phyloP scores from a whole-genome alignment of 2,797 vertebrate species.

The Ambastaia sidthimunki region DNA sequence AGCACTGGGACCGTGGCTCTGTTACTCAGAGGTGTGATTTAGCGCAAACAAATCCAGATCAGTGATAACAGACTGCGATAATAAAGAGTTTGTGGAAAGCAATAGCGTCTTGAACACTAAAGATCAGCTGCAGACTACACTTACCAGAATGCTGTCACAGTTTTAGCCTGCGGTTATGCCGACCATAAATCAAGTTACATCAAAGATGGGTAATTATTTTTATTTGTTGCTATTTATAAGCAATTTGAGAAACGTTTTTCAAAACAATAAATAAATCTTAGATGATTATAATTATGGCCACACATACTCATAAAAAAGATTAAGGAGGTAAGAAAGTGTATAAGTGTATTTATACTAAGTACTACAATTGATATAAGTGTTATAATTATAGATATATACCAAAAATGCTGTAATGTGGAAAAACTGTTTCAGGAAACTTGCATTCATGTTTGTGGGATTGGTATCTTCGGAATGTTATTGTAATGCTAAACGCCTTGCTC shows the following conservation, averaged over 20 bases:
- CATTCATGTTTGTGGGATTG: slow-evolving; percentile 64
- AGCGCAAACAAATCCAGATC: background rate
- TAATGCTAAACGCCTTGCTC: slow-evolving; percentile 70
- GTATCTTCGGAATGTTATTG: slow-evolving; percentile 75
- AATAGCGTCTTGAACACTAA: background rate
- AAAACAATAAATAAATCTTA: too few relatives aligned
- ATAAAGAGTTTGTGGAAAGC: background rate
- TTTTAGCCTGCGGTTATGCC: background rate
- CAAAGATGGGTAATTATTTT: background rate
- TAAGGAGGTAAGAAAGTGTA: too few relatives aligned
- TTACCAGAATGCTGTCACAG: slow-evolving; percentile 61
- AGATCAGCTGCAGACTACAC: slow-evolving; percentile 60
- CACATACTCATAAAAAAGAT: too few relatives aligned
- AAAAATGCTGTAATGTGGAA: slow-evolving; percentile 30
- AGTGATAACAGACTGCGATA: background rate
- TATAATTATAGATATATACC: background rate
- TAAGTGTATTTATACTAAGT: background rate
- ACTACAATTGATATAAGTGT: background rate
- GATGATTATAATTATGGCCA: too few relatives aligned
- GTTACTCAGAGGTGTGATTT: background rate
- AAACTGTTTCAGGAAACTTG: background rate
- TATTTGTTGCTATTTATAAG: background rate
- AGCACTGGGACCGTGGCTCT: background rate
- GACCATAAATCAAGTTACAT: background rate
- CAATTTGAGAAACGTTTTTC: too few relatives aligned